These are phyloP conservation scores for Ptychodera flava DNA, from an alignment of 35 echinoderm and acorn worm species.

Conservation along the genomic window DNA sequence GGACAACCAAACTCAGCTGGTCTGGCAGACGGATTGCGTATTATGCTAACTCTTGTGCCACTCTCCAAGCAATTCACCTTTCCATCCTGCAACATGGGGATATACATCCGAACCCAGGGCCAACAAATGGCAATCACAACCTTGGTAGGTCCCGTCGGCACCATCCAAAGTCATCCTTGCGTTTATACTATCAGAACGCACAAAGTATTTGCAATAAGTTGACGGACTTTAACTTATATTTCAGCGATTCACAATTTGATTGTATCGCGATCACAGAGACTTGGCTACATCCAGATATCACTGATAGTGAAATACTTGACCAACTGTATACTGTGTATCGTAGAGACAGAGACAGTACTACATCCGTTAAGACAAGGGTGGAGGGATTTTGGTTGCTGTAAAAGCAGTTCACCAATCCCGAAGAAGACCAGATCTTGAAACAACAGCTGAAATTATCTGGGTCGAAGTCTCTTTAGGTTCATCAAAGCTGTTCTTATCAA, in stretches of 20 bases:
- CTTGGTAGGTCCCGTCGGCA: neutral
- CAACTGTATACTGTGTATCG: neutral
- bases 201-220: slow-evolving; percentile 2
- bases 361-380: neutral
- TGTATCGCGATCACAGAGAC: neutral
- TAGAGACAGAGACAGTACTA: neutral
- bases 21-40: neutral
- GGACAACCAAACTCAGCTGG: neutral
- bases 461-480: neutral
- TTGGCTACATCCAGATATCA: neutral
- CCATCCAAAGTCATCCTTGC: neutral
- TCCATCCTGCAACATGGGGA: neutral
- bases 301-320: neutral
- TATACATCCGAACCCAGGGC: neutral
- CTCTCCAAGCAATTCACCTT: neutral
- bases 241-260: neutral
- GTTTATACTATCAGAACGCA: slow-evolving; percentile 1
- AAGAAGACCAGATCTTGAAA: neutral
- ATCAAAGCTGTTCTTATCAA: neutral
- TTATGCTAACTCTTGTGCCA: neutral
- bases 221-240: neutral
- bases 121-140: neutral
- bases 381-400: neutral
- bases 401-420: neutral
- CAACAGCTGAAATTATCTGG: neutral